Base-by-base conservation (phyloP, 1,140 invertebrate species). In the Pomacea maculata region DNA sequence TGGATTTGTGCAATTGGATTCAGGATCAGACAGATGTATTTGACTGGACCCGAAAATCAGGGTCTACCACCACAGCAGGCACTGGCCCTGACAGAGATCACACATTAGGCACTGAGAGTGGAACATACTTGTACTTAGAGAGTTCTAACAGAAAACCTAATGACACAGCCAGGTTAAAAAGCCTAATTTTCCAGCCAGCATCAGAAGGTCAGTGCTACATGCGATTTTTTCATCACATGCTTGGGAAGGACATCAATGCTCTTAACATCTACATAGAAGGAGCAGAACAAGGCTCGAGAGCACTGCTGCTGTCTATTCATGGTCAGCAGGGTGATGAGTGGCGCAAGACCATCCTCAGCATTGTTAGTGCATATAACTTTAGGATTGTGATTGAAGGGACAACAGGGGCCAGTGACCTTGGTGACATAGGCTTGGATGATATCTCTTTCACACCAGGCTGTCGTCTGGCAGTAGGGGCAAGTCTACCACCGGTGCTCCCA, bases 111-210 rank as follows among this genome's bases (percentile, higher is more conserved):
- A 95, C 92, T 79, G 25, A 88, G 94, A 83, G 91, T 93, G 95
- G 95, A 45, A 93, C 95, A 87, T 96, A 95, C 88, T 93, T 96
- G 90, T 96, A 95, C 86, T 94, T 96, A 63, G 95, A 96, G 85
- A 94, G 95, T 68, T 84, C 87, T 1, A 94, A 94, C 1, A 89
- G 93, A 68, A 88, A 92, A 77, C 88, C 91, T 21, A 95, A 95
- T 87, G 95, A 95, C 80, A 94, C 93, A 0, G 95, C 95, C 0
- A 93, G 95, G 61, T 92, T 96, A 0, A 92, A 93, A 10, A 86
- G 87, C 52, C 78, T 84, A 55, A 83, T 89, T 14, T 88, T 89
- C 68, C 63, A 74, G 19, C 78, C 84, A 67, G 86, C 77, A n/a
- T 72, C 72, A n/a, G 80, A 84, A 87, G 81, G 75, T 80, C 21